phyloP scores from a whole-genome alignment of 2,888 invertebrate genomes.

The Sympetrum striolatum region DNA sequence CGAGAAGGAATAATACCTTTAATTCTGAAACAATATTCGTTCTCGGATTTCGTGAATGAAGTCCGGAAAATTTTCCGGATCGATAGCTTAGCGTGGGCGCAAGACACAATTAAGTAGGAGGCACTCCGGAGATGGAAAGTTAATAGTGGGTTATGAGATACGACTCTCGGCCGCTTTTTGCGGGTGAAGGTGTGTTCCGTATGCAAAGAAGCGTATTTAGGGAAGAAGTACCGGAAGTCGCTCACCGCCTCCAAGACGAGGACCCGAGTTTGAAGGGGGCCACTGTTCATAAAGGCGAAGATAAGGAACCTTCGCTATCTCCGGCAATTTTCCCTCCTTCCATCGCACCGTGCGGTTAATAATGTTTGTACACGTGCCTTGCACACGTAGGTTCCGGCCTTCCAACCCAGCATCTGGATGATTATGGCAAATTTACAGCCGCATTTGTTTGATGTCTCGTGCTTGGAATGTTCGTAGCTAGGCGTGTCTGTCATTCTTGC shows the following conservation, averaged over 20 bases:
- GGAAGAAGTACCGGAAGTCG: neutral
- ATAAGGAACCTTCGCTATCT: neutral
- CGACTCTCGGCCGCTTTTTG: neutral
- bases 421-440: neutral
- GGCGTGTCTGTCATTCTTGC: too few species aligned
- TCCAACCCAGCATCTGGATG: neutral
- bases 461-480: neutral
- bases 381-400: neutral
- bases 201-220: neutral
- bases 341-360: neutral
- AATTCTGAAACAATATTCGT: neutral
- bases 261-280: neutral
- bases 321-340: neutral
- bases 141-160: neutral
- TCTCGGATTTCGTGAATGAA: neutral
- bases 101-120: neutral
- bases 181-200: neutral
- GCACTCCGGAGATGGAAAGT: neutral
- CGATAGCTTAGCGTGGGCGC: neutral
- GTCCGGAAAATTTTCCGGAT: neutral
- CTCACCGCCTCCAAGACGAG: neutral
- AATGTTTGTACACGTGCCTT: neutral
- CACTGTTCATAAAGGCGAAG: neutral
- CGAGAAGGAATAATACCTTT: neutral
- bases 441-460: neutral